A percentile compares a stretch with the other conserved stretches of the same genome.
Evolutionary conservation across 2,113 vertebrate species (phyloP).

Genomic region (Silurus asotus): DNA sequence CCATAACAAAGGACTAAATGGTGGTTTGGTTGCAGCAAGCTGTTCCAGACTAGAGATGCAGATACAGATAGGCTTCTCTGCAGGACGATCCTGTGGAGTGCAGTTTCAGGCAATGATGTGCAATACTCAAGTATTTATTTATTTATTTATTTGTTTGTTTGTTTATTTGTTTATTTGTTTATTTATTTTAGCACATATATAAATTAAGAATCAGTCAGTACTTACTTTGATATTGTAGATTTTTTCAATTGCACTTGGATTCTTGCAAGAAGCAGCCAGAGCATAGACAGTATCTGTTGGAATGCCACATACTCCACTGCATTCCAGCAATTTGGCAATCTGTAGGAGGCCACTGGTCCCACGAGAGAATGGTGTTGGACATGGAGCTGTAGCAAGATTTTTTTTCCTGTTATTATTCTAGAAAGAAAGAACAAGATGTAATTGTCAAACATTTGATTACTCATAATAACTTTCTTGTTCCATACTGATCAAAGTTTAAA

Average conservation of each 20-base stretch:
- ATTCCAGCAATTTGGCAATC: constrained; percentile 75
- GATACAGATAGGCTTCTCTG: constrained; percentile 87
- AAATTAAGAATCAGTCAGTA: not conserved
- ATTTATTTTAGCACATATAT: not conserved
- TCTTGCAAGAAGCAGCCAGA: constrained; percentile 85
- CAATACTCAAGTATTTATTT: not conserved
- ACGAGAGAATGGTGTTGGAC: constrained; percentile 71
- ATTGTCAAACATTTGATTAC: not conserved
- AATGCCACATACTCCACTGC: constrained; percentile 79
- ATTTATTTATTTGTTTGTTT: no score
- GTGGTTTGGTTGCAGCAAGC: constrained; percentile 77
- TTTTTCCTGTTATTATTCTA: constrained; percentile 59
- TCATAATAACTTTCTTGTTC: not conserved
- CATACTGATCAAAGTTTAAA: not conserved
- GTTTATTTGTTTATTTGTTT: no score
- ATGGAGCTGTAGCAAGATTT: constrained; percentile 58
- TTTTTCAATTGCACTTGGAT: constrained; percentile 82
- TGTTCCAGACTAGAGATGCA: constrained; percentile 87
- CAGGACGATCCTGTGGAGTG: constrained; percentile 78
- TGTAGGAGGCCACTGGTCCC: constrained; percentile 77
- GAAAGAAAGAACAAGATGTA: not conserved
- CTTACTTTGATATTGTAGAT: constrained; percentile 88
- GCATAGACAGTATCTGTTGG: constrained; percentile 89
- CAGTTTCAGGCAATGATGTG: not conserved
- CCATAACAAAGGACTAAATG: constrained; percentile 86